Base-by-base conservation (phyloP, 2,113 vertebrate genomes). In the Puntigrus tetrazona region DNA sequence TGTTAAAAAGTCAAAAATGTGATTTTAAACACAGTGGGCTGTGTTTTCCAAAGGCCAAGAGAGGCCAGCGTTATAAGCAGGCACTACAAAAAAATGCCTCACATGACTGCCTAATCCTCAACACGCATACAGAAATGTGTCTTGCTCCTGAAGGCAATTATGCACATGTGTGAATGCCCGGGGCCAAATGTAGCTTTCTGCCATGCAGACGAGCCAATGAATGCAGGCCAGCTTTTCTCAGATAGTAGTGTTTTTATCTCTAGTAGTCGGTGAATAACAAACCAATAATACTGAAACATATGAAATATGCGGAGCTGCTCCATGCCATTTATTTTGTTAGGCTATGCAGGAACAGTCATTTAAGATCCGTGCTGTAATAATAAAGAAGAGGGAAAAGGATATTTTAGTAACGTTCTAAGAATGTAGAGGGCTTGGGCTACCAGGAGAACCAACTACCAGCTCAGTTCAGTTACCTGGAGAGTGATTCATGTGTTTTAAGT, bases 1-100 rank as follows among this genome's bases (percentile, higher is more conserved):
- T 88, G 92, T 75, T 92, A 93, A 92, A 85, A 94, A 87, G 88
- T 90, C 90, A 93, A 92, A 93, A 90, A 88, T 75, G 85, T 90
- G 91, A 82, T 86, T 87, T 88, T 92, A 92, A 93, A 92, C 91
- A 92, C 90, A 91, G 91, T 92, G 91, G 81, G 85, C 85, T 89
- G 78, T 73, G 82, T 45, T 79, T 91, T 91, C 90, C 87, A 87
- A 87, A 91, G 87, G 81, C 61, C 88, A n/a, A 90, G 88, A 88
- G 41, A 83, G 87, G 91, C 85, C 90, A 84, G 88, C 88, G 81
- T 88, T 90, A 91, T 88, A 85, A 90, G 87, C 38, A 27, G 25
- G 50, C 86, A 84, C 73, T 45, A 63, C 9, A 82, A 89, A 90
- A 91, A 86, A 52, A 85, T 79, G 82, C 88, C 86, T 89, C 89